Evolutionary conservation across 2,797 vertebrate genomes (phyloP).

Genomic region (Diceros bicornis): DNA sequence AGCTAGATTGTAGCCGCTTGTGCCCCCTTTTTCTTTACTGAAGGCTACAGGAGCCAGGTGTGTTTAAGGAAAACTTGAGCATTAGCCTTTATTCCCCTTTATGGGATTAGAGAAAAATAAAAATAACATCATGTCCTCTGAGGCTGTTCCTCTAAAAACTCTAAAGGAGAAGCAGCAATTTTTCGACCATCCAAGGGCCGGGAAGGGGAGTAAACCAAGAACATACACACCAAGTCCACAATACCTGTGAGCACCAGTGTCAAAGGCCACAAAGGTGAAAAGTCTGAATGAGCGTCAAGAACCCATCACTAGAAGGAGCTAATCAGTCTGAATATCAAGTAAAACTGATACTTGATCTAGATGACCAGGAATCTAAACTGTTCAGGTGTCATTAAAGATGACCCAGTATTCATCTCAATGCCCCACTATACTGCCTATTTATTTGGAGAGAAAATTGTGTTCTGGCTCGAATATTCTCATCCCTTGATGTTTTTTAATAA

Average conservation of each 20-base stretch:
- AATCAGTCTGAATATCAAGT: neutral
- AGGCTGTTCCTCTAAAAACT: neutral
- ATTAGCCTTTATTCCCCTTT: neutral
- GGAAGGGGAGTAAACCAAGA: neutral
- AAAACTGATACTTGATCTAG: neutral
- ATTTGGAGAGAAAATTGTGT: neutral
- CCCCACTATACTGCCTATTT: neutral
- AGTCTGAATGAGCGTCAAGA: neutral
- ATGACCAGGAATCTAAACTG: neutral
- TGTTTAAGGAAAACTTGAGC: neutral
- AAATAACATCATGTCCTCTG: neutral
- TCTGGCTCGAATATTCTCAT: neutral
- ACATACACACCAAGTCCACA: neutral
- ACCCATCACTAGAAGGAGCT: neutral
- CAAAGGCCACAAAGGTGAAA: neutral
- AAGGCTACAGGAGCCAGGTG: neutral
- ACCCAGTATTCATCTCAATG: neutral
- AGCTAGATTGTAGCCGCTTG: neutral
- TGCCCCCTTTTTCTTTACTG: neutral
- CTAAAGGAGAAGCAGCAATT: neutral
- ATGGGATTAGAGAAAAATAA: neutral
- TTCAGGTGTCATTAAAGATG: neutral
- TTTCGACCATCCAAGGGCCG: neutral
- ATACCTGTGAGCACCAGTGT: neutral
- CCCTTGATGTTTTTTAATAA: constrained; percentile 1